Percentiles rank a stretch among this genome's conserved stretches.
These are phyloP conservation scores for Siniperca knerii DNA, from an alignment of 2,113 vertebrate genomes.

Conservation along the genomic window DNA sequence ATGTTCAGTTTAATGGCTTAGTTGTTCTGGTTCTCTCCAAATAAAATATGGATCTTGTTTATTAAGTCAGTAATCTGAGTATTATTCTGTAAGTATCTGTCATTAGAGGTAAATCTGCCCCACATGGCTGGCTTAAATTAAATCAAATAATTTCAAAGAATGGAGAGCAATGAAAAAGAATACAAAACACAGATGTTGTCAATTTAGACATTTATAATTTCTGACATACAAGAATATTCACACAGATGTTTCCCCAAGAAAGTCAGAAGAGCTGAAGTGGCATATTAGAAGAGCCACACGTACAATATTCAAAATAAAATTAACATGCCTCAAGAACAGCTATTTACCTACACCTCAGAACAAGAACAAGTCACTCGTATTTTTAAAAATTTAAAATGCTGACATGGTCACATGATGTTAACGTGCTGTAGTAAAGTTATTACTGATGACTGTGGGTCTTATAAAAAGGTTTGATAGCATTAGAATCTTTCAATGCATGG, in stretches of 20 bases:
- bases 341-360: conserved; percentile 38
- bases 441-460: conserved; percentile 19
- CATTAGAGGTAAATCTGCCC: background rate
- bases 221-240: conserved; percentile 13
- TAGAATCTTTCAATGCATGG: conserved; percentile 54
- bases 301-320: conserved; percentile 53
- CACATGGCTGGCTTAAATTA: background rate
- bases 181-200: conserved; percentile 16
- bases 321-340: conserved; percentile 26
- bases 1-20: conserved; percentile 19
- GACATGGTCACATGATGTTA: conserved; percentile 53
- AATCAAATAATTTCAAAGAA: background rate
- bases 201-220: conserved; percentile 45
- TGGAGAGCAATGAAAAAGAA: background rate
- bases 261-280: background rate
- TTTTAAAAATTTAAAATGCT: conserved; percentile 62
- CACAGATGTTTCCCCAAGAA: background rate
- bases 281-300: conserved; percentile 19
- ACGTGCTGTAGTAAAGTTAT: conserved; percentile 16
- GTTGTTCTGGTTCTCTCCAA: background rate
- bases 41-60: conserved; percentile 46
- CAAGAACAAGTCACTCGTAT: conserved; percentile 41
- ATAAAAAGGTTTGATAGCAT: conserved; percentile 1
- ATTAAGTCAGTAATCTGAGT: background rate
- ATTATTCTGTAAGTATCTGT: background rate